These are phyloP conservation scores for Setophaga petechia DNA, from an alignment of 2,113 vertebrate species.

Conservation along the genomic window DNA sequence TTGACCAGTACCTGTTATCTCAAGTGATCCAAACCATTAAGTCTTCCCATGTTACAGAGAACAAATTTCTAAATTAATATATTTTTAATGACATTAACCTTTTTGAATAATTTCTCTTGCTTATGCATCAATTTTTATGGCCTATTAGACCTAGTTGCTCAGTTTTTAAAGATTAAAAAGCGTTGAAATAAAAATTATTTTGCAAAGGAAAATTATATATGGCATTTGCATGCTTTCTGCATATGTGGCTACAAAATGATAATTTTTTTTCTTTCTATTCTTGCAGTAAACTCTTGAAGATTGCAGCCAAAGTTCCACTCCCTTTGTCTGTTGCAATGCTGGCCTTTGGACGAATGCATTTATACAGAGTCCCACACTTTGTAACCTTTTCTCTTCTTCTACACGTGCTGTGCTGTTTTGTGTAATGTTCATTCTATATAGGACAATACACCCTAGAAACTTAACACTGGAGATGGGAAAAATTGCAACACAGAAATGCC, in stretches of 20 bases:
- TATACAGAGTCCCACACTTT: constrained; percentile 88
- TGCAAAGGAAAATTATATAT: not conserved
- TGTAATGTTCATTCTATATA: constrained; percentile 60
- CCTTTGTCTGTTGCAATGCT: constrained; percentile 84
- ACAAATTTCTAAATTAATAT: not conserved
- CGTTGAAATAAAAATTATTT: not conserved
- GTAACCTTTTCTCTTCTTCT: constrained; percentile 79
- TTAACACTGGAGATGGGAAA: not conserved
- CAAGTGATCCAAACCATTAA: not conserved
- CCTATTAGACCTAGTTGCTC: not conserved
- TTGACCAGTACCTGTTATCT: not conserved
- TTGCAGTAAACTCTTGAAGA: constrained; percentile 86
- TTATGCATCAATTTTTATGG: not conserved
- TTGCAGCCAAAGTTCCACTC: constrained; percentile 78
- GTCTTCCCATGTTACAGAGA: not conserved
- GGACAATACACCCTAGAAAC: not conserved
- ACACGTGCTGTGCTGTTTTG: constrained; percentile 81
- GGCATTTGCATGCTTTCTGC: not conserved
- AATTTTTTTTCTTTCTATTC: constrained; percentile 21
- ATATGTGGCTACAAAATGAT: not conserved
- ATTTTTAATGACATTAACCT: not conserved
- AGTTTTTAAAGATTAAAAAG: not conserved
- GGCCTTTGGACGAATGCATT: constrained; percentile 86
- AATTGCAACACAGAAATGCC: not conserved
- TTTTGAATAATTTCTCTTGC: not conserved